Base-by-base conservation (phyloP, 2,797 vertebrate species). In the Trichosurus vulpecula region DNA sequence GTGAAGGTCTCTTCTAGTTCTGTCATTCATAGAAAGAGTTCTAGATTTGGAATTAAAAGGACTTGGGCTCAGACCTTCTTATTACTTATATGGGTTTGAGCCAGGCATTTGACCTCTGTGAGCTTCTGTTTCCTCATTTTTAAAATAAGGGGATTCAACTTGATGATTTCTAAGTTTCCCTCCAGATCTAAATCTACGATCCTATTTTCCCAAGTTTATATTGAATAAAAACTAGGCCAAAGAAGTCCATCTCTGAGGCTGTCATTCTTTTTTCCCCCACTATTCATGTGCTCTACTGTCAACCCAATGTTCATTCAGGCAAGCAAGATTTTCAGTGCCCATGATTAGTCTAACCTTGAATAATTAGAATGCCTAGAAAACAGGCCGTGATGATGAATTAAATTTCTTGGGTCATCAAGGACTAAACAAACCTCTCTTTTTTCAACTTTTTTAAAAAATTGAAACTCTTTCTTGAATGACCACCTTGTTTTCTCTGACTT, bases 281-380 rank as follows among this genome's bases (percentile, higher is more conserved):
- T 27, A 87, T 87, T 47, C 41, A 47, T 47, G 74, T 51, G 41
- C 74, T 81, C n/a, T 19, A 1, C 74, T 87, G 74, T 87, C 74
- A 87, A 87, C 41, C 2, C 22, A 11, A 87, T 87, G 74, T 87
- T 47, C 74, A 51, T 87, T 87, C 74, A 27, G 41, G 74, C 74
- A 87, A 87, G 74, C 41, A 87, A 27, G 74, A 87, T 87, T 47
- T 87, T 87, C 74, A 87, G 74, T 87, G 41, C 22, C 74, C 41
- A 87, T 87, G 74, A 87, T 87, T 47, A 87, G 74, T 87, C 74
- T 87, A 25, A 87, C 74, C 74, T 87, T 87, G 74, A 87, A 87
- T 87, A 87, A 87, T 87, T 87, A 87, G 66, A 41, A 81, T 81
- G 66, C 66, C 19, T 41, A 81, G 16, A 81, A 81, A 81, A 81